Evolutionary conservation across 2,888 invertebrate species (phyloP), one percentile per base, ranked within the genome.

Genomic region (Pycnomerus fuliginosus): DNA sequence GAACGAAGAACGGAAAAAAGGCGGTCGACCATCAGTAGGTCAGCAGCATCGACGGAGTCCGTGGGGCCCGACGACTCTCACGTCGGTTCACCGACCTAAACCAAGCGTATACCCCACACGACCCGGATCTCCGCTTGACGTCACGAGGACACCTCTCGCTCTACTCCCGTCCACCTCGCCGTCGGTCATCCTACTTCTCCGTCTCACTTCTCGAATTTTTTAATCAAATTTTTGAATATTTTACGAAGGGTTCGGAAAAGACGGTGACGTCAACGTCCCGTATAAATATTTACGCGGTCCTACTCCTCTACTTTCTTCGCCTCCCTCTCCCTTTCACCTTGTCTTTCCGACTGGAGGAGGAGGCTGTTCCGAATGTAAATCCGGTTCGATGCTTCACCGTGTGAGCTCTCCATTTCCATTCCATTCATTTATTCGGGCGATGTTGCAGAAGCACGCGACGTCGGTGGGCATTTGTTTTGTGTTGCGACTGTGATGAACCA

Each of bases 41-140:
- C n/a, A n/a, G n/a, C n/a, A n/a, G n/a, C n/a, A n/a, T n/a, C n/a
- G n/a, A n/a, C n/a, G n/a, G n/a, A n/a, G n/a, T n/a, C n/a, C n/a
- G n/a, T n/a, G n/a, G n/a, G n/a, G n/a, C n/a, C n/a, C n/a, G n/a
- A n/a, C n/a, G n/a, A n/a, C n/a, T n/a, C n/a, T n/a, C n/a, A n/a
- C n/a, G 24, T 46, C 41, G 42, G 42, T 42, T 38, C 48, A 30
- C 17, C 48, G 44, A 44, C 44, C 40, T 33, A 47, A 31, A 27
- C 39, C 40, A 42, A 24, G 44, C 24, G 40, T 24, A 33, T 38
- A 49, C 37, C 44, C 47, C 41, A 45, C 48, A 17, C 48, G 51
- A 51, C 51, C 51, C 51, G 51, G 51, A 51, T 51, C 40, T 45
- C 45, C 45, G 45, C 27, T 45, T 45, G 44, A 45, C 45, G 45